Percentiles rank a stretch among this genome's conserved stretches.
phyloP scores from a whole-genome alignment of 2,113 vertebrate genomes.

The Oceanodroma tethys region DNA sequence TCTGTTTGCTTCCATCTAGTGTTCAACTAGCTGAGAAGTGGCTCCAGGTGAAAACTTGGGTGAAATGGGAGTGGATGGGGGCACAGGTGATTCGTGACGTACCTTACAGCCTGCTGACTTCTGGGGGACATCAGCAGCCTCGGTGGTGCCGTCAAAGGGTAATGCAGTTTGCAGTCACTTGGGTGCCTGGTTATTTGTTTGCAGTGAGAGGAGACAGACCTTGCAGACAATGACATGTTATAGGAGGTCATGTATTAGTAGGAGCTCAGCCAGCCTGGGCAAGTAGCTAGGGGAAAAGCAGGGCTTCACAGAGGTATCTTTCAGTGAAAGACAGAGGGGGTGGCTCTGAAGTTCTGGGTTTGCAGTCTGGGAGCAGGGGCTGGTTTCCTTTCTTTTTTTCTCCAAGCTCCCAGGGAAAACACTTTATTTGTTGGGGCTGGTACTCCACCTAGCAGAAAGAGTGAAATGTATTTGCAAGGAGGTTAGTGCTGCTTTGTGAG shows the following conservation, averaged over 20 bases:
- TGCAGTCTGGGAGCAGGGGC: background rate
- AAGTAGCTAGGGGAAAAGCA: background rate
- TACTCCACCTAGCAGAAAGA: background rate
- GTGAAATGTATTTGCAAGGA: background rate
- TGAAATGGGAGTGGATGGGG: background rate
- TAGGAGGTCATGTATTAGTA: background rate
- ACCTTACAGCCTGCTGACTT: background rate
- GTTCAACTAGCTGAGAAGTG: background rate
- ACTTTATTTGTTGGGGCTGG: background rate
- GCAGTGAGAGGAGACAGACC: background rate
- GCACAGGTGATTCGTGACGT: background rate
- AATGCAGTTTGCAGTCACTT: background rate
- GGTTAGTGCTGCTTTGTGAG: background rate
- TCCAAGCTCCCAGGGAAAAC: background rate
- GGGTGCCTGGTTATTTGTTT: background rate
- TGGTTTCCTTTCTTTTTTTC: background rate
- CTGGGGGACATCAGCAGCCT: background rate
- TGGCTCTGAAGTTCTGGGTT: background rate
- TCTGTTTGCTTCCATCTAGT: background rate
- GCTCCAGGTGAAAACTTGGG: background rate
- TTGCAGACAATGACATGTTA: background rate
- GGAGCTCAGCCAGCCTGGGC: background rate
- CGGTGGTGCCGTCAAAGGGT: background rate
- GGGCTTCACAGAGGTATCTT: background rate
- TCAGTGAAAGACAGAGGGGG: background rate